Evolutionary conservation across 1,140 invertebrate species (phyloP), one percentile per base, ranked within the genome.

Genomic region (Bombus soroeensis): DNA sequence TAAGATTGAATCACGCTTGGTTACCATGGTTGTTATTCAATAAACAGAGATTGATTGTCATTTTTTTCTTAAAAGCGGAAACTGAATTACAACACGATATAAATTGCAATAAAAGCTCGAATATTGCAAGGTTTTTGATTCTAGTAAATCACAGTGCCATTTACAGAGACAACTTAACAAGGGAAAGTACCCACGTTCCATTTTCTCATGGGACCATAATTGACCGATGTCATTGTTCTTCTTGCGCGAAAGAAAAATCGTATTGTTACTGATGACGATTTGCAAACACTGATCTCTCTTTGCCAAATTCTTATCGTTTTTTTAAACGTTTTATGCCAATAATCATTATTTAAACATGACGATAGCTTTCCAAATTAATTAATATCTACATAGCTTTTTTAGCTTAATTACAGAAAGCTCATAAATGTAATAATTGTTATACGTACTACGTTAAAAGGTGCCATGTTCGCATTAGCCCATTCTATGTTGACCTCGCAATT

Each of bases 391-490:
- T n/a, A n/a, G 2, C 12, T 62, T n/a, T n/a, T 12, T 28, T 13
- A n/a, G 28, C 28, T n/a, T 62, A 62, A 62, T 13, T 62, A 53
- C 47, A 22, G 6, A 53, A 22, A 53, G 18, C 6, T 53, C 5
- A 0, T n/a, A n/a, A 62, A n/a, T n/a, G 22, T 1, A n/a, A 75
- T 25, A 37, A 68, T 68, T 10, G n/a, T 62, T 41, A 8, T 62
- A 53, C 93, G 89, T 88, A 95, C 94, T 87, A 94, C 92, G 79
- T 94, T 94, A 5, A 78, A 83, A 59, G 93, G 86, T 12, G 72
- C 47, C 34, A 92, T 88, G 64, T 91, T 80, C 2, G 97, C 97
- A 91, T 97, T 96, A 0, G 97, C 97, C 97, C 97, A 97, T 90
- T 97, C 97, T 2, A 97, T 96, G 37, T 94, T 92, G 2, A 94